A percentile compares a stretch with the other conserved stretches of the same genome.
Evolutionary conservation across 2,888 invertebrate species (phyloP).

Genomic region (Drosophila pseudotalamancana): DNA sequence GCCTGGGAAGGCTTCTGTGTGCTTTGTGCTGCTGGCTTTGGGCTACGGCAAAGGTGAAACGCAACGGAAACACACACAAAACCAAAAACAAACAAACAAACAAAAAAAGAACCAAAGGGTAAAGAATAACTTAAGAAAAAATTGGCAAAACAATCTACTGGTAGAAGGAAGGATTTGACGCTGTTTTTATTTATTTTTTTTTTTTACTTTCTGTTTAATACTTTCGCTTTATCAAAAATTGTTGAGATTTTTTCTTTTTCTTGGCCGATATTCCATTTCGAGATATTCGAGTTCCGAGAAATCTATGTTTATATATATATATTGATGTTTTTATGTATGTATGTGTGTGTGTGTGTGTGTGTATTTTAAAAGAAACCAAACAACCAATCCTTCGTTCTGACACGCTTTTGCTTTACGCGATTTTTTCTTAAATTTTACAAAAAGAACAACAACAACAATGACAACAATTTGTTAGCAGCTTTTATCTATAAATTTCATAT

Average conservation of each 20-base stretch:
- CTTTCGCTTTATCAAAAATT: conserved; percentile 56
- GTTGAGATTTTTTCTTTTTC: conserved; percentile 85
- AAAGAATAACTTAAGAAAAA: conserved; percentile 79
- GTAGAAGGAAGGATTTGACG: conserved; percentile 81
- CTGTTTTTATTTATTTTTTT: conserved; percentile 35
- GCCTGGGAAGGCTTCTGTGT: conserved; percentile 49
- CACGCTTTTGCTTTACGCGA: conserved; percentile 54
- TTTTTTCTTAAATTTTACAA: conserved; percentile 59
- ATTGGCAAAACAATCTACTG: conserved; percentile 69
- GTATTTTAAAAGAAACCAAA: conserved; percentile 38
- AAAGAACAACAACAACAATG: neutral
- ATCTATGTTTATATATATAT: conserved; percentile 34
- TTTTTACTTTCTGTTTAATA: conserved; percentile 12
- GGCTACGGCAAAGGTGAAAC: conserved; percentile 26
- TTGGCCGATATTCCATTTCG: conserved; percentile 82
- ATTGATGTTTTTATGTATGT: neutral
- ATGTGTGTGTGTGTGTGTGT: too few species aligned
- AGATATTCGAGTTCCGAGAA: conserved; percentile 48
- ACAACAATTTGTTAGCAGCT: conserved; percentile 44
- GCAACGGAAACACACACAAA: conserved; percentile 44
- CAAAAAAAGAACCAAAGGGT: conserved; percentile 49
- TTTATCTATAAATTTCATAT: conserved; percentile 17
- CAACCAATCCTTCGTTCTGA: conserved; percentile 82
- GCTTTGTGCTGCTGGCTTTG: conserved; percentile 46
- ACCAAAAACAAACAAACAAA: conserved; percentile 26